phyloP scores from a whole-genome alignment of 2,797 vertebrate genomes.

The Semotilus atromaculatus region DNA sequence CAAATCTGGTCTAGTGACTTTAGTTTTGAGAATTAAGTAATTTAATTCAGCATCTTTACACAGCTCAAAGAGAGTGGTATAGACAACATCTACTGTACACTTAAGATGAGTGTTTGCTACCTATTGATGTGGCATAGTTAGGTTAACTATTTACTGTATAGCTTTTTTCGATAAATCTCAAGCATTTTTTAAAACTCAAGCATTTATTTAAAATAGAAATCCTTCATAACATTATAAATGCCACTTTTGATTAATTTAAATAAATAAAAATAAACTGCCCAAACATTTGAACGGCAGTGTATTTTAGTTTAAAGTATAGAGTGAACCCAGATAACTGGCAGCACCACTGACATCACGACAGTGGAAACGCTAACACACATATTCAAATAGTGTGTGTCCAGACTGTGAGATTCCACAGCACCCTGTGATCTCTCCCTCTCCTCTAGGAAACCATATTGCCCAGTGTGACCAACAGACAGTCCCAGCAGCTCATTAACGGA shows the following conservation, averaged over 20 bases:
- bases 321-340: background rate
- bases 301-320: background rate
- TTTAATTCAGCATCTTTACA: background rate
- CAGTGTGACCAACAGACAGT: background rate
- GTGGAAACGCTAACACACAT: background rate
- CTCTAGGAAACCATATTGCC: conserved; percentile 22
- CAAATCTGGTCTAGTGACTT: background rate
- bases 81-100: background rate
- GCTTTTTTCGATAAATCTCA: background rate
- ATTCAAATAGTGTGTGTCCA: background rate
- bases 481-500: background rate
- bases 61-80: background rate
- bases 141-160: background rate
- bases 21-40: conserved; percentile 18
- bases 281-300: background rate
- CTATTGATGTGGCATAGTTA: background rate
- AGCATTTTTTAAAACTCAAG: too few relatives aligned
- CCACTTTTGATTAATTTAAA: background rate
- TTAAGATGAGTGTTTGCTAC: background rate
- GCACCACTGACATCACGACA: too few relatives aligned
- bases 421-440: conserved; percentile 6
- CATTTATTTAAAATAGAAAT: background rate
- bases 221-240: background rate
- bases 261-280: background rate
- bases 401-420: conserved; percentile 4